These are phyloP conservation scores for Mionectes olivaceus DNA, from an alignment of 2,797 vertebrate species.

Conservation along the genomic window DNA sequence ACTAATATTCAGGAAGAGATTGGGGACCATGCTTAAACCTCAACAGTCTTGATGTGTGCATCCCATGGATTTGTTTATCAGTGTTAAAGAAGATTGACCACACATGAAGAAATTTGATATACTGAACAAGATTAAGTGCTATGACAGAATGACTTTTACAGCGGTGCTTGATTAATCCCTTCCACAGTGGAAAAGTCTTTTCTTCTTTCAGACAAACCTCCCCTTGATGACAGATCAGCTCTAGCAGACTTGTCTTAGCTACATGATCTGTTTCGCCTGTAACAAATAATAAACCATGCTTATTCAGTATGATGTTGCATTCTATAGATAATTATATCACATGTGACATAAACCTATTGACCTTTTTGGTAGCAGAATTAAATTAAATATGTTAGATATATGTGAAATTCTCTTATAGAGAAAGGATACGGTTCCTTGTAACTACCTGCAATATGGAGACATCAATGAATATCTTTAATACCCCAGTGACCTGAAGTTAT, in stretches of 20 bases:
- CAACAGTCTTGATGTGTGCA: not conserved
- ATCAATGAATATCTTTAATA: not conserved
- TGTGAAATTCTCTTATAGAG: not conserved
- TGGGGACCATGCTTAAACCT: not conserved
- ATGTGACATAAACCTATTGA: not conserved
- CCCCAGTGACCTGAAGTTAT: not conserved
- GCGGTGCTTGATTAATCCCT: not conserved
- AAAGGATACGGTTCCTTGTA: not conserved
- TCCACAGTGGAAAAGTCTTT: not conserved
- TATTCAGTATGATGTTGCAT: not conserved
- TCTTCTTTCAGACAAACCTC: not conserved
- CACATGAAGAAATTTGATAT: conserved; percentile 22
- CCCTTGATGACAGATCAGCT: not conserved
- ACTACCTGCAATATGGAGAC: not conserved
- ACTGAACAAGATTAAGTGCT: not conserved
- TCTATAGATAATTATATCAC: not conserved
- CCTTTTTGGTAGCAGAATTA: not conserved
- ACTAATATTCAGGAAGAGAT: not conserved
- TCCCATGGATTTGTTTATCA: not conserved
- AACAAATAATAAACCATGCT: not conserved
- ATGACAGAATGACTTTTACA: conserved; percentile 18
- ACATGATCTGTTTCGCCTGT: not conserved
- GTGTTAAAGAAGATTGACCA: not conserved
- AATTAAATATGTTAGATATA: not conserved
- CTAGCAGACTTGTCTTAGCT: not conserved